phyloP scores from a whole-genome alignment of 1,140 invertebrate genomes.

The Neotoxoptera formosana region DNA sequence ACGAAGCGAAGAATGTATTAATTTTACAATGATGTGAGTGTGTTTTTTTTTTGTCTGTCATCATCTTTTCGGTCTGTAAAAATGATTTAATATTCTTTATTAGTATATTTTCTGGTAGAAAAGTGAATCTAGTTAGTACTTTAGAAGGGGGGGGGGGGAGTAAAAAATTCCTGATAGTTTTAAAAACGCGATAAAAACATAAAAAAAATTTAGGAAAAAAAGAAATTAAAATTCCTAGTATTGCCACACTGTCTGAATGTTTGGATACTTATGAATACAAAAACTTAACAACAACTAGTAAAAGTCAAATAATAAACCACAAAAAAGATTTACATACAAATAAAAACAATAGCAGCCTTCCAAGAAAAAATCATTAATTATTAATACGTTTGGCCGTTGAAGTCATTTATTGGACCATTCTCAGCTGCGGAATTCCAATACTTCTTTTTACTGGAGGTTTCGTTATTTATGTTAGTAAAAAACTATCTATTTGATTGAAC shows the following conservation, averaged over 20 bases:
- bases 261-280: background rate
- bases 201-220: too few species aligned
- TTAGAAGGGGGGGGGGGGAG: too few species aligned
- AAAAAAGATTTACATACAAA: background rate
- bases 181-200: too few species aligned
- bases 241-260: background rate
- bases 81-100: too few species aligned
- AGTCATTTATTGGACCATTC: background rate
- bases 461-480: too few species aligned
- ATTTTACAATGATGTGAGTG: too few species aligned
- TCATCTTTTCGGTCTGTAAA: too few species aligned
- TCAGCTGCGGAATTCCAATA: background rate
- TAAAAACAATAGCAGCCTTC: background rate
- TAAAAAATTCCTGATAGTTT: too few species aligned
- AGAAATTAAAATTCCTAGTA: background rate
- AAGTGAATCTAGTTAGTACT: too few species aligned
- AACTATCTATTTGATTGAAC: background rate
- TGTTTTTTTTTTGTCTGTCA: too few species aligned
- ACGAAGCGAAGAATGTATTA: too few species aligned
- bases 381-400: background rate
- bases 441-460: background rate
- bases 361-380: background rate
- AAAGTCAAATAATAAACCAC: background rate
- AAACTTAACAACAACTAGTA: background rate
- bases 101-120: too few species aligned